These are phyloP conservation scores for Drosophila emarginata DNA, from an alignment of 2,888 invertebrate species.

Conservation along the genomic window DNA sequence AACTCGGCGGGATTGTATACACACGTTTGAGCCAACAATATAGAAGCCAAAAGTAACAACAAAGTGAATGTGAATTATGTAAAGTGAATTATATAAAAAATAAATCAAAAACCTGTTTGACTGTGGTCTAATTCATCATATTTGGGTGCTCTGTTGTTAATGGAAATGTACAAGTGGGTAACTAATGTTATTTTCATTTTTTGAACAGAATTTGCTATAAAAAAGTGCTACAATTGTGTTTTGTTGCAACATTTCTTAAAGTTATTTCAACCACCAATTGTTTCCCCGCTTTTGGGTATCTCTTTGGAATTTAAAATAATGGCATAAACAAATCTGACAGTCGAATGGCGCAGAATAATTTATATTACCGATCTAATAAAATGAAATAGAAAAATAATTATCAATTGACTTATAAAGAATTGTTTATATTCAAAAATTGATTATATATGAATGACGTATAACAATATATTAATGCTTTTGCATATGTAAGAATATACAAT, in stretches of 20 bases:
- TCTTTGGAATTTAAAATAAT: not conserved
- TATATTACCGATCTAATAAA: not conserved
- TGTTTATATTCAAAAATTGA: conserved; percentile 1
- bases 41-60: not conserved
- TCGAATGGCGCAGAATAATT: not conserved
- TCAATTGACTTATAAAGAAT: not conserved
- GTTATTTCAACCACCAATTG: too few relatives aligned
- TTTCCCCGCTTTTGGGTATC: too few relatives aligned
- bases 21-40: not conserved
- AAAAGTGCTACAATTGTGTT: too few relatives aligned
- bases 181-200: too few relatives aligned
- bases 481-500: conserved; percentile 1
- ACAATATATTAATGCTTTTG: not conserved
- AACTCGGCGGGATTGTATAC: not conserved
- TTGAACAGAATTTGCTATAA: too few relatives aligned
- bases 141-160: not conserved
- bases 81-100: conserved; percentile 8
- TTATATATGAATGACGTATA: not conserved
- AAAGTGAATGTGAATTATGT: not conserved
- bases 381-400: not conserved
- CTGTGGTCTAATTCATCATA: not conserved
- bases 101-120: not conserved
- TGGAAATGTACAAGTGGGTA: not conserved
- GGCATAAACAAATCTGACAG: not conserved
- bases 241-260: too few relatives aligned